Evolutionary conservation across 2,797 vertebrate genomes (phyloP), one percentile per base, ranked within the genome.

Genomic region (Discoglossus pictus): DNA sequence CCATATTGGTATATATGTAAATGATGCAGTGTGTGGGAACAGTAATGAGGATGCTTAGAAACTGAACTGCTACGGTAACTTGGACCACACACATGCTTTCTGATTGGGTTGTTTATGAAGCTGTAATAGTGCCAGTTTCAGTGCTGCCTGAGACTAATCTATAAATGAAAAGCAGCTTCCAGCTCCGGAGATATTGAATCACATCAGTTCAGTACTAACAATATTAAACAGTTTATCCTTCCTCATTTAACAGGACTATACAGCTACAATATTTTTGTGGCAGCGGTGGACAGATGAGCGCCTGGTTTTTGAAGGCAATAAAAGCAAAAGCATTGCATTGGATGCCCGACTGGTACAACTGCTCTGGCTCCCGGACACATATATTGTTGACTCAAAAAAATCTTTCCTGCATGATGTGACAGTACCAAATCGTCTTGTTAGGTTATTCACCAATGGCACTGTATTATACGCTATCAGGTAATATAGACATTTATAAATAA

Each of bases 341-440:
- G 89, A 90, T 0, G 84, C 87, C 1, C 84, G 88, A 1, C 84
- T 91, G 0, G 87, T 87, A 44, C 84, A 89, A 31, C 27, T 87
- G 65, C 85, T 91, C 38, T 91, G 89, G 89, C 86, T 91, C 13
- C 89, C 89, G 0, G 89, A 91, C 72, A 91, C 89, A 0, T 91
- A 90, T 47, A 88, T 91, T 0, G 86, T 89, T 52, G 87, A 86
- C 42, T 89, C 88, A 1, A 91, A 89, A 62, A 85, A 58, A 43
- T 91, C 89, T 66, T 91, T 91, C 62, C 79, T 91, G 59, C 89
- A 91, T 0, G 86, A 91, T 0, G 80, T 91, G 67, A 91, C 89
- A 0, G 78, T 87, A 72, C 83, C 87, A 17, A 91, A 91, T 58
- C 82, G 87, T 25, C 86, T 91, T 20, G 52, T 91, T 42, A 77